Conservation (phyloP, 2,113 vertebrate genomes). For the Proterorhinus semilunaris region DNA sequence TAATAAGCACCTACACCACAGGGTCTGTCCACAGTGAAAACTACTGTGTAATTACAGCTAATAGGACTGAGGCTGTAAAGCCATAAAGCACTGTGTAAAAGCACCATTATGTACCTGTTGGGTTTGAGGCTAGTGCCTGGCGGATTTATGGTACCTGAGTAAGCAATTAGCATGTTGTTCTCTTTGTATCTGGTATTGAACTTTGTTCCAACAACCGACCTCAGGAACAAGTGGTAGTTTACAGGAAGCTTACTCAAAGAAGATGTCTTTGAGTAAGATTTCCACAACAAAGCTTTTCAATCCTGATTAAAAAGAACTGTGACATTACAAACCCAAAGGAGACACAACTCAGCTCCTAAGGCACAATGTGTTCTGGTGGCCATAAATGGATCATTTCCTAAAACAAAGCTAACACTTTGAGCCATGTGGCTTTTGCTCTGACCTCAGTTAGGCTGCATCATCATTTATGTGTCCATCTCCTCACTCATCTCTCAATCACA, state of each 20-base stretch:
- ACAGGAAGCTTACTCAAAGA: no score
- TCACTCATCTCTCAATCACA: slow-evolving; percentile 53
- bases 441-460: neutral
- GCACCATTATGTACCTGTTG: neutral
- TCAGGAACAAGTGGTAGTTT: no score
- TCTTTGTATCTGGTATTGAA: neutral
- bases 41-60: slow-evolving; percentile 1
- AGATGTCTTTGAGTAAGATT: no score
- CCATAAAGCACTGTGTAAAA: slow-evolving; percentile 6
- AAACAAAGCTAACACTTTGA: neutral
- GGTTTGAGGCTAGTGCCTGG: neutral
- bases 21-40: neutral
- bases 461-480: slow-evolving; percentile 32
- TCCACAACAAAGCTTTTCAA: no score
- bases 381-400: neutral
- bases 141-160: neutral
- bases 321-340: no score
- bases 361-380: no score
- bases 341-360: no score
- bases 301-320: neutral
- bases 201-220: neutral
- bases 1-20: neutral
- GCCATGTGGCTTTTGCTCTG: slow-evolving; percentile 1
- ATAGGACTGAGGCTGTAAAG: slow-evolving; percentile 11
- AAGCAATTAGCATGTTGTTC: neutral